Base-by-base conservation (phyloP, 2,113 vertebrate genomes). In the Psephotus haematonotus region DNA sequence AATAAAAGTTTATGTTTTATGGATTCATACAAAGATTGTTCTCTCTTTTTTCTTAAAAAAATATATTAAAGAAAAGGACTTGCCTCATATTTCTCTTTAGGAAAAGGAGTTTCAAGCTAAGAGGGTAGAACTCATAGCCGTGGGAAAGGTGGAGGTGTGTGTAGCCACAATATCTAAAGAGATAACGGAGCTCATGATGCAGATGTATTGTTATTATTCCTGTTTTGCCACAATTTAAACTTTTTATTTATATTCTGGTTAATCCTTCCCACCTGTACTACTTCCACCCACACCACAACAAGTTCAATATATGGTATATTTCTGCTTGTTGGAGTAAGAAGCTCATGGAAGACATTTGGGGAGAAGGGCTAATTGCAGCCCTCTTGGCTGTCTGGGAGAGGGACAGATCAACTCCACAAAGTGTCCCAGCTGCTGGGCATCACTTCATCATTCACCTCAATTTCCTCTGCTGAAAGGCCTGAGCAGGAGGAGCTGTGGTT, bases 1-100 rank as follows among this genome's bases (percentile, higher is more conserved):
- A 82, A 87, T n/a, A 94, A 74, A 82, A 92, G 17, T 67, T 67
- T 46, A 13, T 62, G 67, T 33, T 84, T 96, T 86, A 76, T 63
- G 77, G 60, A 84, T 88, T 91, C 46, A 35, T 39, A 50, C 1
- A 29, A 72, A 82, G 76, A 81, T 35, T 46, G 29, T 8, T 79
- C 49, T 74, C 24, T 85, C 27, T 20, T 53, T 57, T 62, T 68
- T 63, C 15, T 33, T 5, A 3, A 64, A 82, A 82, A 63, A 39
- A n/a, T 39, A 29, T 25, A 47, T 13, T 13, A 47, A 62, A n/a
- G 46, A 49, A 31, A 39, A 23, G 0, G 3, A 18, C 11, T 47
- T 37, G 10, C 13, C 6, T 83, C 47, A 7, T 46, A 68, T 80
- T 91, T 86, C n/a, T 85, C 53, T 95, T 64, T 13, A 78, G 75